Evolutionary conservation across 1,140 invertebrate species (phyloP).

Genomic region (Drosophila grimshawi): DNA sequence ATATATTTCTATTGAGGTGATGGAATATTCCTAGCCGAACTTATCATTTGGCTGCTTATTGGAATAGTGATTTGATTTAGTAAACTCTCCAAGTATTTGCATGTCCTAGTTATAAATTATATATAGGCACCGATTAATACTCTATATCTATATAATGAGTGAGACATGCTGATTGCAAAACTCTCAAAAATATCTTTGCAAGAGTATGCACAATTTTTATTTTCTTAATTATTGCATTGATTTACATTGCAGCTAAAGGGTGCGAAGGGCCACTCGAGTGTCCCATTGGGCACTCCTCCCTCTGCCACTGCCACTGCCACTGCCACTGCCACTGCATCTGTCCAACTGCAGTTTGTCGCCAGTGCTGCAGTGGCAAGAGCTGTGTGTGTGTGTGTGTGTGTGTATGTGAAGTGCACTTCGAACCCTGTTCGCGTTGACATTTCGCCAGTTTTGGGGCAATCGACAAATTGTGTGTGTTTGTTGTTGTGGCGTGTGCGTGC

Average conservation of each 20-base stretch:
- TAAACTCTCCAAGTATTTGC: no score
- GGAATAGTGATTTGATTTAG: no score
- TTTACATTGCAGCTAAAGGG: constrained; percentile 61
- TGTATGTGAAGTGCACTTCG: constrained; percentile 71
- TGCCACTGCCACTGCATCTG: constrained; percentile 7
- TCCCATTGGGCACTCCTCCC: constrained; percentile 29
- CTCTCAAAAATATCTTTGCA: background rate
- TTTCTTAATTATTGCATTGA: constrained; percentile 80
- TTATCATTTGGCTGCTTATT: no score
- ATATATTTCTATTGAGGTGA: no score
- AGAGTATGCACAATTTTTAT: constrained; percentile 18
- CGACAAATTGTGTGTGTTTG: constrained; percentile 39
- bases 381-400: background rate
- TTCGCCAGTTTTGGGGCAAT: constrained; percentile 67
- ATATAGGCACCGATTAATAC: no score
- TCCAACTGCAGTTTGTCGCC: constrained; percentile 67
- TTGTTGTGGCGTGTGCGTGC: constrained; percentile 54
- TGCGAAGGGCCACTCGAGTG: constrained; percentile 57
- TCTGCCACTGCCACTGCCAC: background rate
- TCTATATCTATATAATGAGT: no score
- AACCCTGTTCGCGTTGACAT: constrained; percentile 56
- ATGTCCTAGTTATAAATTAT: no score
- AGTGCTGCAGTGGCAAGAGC: constrained; percentile 14
- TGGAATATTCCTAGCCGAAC: no score
- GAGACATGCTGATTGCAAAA: background rate